These are phyloP conservation scores for Hydriomena furcata DNA, from an alignment of 2,888 invertebrate genomes.

Conservation along the genomic window DNA sequence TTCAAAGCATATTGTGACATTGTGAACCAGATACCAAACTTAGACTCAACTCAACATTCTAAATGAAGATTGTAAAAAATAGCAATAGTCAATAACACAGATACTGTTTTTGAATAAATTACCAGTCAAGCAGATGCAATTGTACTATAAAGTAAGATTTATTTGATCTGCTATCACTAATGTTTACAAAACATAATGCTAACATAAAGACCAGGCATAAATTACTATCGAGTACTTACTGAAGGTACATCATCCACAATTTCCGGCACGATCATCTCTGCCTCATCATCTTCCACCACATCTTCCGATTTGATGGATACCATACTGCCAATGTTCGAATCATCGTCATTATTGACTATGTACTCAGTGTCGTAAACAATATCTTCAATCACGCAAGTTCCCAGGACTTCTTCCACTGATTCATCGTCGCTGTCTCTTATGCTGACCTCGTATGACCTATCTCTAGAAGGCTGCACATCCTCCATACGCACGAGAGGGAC, in stretches of 20 bases:
- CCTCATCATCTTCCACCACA: slow-evolving; percentile 43
- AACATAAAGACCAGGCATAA: no score
- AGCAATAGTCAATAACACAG: no score
- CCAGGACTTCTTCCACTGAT: slow-evolving; percentile 41
- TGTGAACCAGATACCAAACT: no score
- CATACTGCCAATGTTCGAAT: slow-evolving; percentile 69
- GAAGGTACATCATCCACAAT: slow-evolving; percentile 36
- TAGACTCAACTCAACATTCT: no score
- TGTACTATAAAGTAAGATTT: slow-evolving; percentile 9
- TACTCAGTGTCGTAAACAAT: slow-evolving; percentile 53
- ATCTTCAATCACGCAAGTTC: slow-evolving; percentile 51
- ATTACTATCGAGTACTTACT: slow-evolving; percentile 36
- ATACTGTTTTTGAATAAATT: no score
- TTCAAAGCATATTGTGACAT: no score
- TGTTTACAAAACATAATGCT: slow-evolving; percentile 1
- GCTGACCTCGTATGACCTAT: slow-evolving; percentile 40
- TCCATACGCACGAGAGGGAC: slow-evolving; percentile 72
- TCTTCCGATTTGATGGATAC: slow-evolving; percentile 64
- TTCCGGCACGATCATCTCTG: slow-evolving; percentile 57
- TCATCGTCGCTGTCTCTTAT: slow-evolving; percentile 34
- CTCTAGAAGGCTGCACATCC: slow-evolving; percentile 66
- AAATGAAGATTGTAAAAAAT: no score
- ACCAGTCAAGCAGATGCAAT: no score
- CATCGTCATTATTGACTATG: slow-evolving; percentile 56
- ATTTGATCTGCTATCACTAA: not conserved